A percentile compares a stretch with the other conserved stretches of the same genome.
Evolutionary conservation across 2,797 vertebrate genomes (phyloP).

Genomic region (Artibeus lituratus): DNA sequence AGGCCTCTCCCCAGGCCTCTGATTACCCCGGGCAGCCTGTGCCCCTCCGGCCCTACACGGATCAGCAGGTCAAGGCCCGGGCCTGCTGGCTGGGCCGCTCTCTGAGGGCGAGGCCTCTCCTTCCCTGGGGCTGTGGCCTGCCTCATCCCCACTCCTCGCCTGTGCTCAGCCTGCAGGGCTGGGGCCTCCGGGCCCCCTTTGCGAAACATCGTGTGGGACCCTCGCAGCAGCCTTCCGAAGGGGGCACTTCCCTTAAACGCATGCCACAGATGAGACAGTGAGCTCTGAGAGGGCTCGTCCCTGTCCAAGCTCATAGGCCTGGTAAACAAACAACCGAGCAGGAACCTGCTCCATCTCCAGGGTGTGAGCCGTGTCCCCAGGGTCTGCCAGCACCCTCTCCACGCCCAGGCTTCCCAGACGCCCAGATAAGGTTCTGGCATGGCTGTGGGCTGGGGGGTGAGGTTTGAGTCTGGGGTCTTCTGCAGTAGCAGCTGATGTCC

Average conservation of each 20-base stretch:
- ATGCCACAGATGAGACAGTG: background rate
- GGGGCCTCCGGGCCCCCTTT: background rate
- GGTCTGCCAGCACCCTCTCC: background rate
- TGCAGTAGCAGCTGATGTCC: background rate
- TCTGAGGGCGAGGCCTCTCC: background rate
- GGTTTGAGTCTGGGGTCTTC: background rate
- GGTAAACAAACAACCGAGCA: background rate
- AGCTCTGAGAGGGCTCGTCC: background rate
- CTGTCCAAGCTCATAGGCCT: background rate
- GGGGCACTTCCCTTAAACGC: background rate
- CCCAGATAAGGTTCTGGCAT: background rate
- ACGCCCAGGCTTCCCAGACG: background rate
- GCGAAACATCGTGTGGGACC: rapidly evolving
- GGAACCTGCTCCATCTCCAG: background rate
- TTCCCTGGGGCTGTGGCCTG: background rate
- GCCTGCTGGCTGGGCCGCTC: no score
- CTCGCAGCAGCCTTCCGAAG: background rate
- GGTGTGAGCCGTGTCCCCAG: rapidly evolving
- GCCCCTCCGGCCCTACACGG: background rate
- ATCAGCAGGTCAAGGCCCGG: rapidly evolving
- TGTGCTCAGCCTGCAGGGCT: background rate
- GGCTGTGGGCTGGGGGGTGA: background rate
- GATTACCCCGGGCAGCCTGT: background rate
- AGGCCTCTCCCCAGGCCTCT: background rate
- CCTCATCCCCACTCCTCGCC: background rate